A percentile compares a stretch with the other conserved stretches of the same genome.
Evolutionary conservation across 2,797 vertebrate species (phyloP).

Genomic region (Sparidentex hasta): DNA sequence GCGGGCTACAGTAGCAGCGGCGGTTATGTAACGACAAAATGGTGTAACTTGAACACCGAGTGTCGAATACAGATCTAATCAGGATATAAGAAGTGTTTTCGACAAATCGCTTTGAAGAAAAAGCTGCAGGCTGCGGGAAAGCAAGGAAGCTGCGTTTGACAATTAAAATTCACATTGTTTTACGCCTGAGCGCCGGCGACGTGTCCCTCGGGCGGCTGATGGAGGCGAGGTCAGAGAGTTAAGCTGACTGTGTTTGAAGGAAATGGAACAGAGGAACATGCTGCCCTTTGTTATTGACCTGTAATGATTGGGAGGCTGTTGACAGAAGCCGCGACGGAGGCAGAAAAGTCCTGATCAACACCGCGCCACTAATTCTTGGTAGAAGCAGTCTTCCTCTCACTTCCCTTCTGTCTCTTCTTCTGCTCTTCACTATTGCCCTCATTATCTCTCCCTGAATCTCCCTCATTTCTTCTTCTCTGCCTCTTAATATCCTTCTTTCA

Average conservation of each 20-base stretch:
- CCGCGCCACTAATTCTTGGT: conserved; percentile 34
- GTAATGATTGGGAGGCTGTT: conserved; percentile 24
- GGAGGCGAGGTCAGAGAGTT: conserved; percentile 20
- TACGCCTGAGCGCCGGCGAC: neutral
- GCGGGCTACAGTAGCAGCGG: neutral
- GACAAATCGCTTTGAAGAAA: neutral
- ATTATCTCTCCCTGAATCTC: conserved; percentile 37
- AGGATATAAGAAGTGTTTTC: neutral
- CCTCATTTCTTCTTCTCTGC: neutral
- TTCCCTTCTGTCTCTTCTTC: neutral
- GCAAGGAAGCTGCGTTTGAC: neutral
- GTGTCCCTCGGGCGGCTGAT: neutral
- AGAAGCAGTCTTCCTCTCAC: conserved; percentile 12
- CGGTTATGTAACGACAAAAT: conserved; percentile 10
- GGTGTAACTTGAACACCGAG: neutral
- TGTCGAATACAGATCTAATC: conserved; percentile 3
- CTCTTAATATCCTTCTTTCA: conserved; percentile 58
- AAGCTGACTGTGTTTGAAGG: conserved; percentile 16
- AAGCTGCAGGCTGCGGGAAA: neutral
- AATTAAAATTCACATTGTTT: neutral
- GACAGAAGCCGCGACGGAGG: conserved; percentile 20
- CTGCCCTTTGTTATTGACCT: conserved; percentile 33
- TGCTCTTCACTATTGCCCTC: conserved; percentile 19
- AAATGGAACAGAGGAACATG: conserved; percentile 20
- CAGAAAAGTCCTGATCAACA: conserved; percentile 14